A percentile compares a stretch with the other conserved stretches of the same genome.
Conservation (phyloP, 2,797 vertebrate species). For the Phylloscopus collybita region DNA sequence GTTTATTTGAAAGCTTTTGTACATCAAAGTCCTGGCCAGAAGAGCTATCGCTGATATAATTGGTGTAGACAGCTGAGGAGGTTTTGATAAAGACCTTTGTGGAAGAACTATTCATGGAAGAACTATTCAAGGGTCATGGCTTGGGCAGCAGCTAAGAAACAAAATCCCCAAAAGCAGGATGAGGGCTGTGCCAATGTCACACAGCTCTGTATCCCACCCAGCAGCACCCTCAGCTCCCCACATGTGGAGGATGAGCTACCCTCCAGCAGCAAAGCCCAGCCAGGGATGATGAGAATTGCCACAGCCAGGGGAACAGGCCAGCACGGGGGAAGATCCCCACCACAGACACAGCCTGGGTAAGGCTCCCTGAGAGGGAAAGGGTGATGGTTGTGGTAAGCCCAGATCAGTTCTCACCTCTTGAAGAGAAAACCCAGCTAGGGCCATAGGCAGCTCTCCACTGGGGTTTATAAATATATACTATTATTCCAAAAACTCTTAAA, state of each 20-base stretch:
- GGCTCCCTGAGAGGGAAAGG: background rate
- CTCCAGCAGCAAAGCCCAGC: background rate
- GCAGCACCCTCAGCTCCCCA: background rate
- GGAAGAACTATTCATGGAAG: background rate
- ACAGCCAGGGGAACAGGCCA: background rate
- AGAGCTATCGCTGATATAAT: background rate
- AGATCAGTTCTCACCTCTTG: background rate
- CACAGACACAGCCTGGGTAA: background rate
- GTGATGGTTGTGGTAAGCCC: background rate
- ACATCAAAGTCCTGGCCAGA: background rate
- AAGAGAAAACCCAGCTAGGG: background rate
- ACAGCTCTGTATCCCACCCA: accelerated
- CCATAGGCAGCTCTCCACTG: background rate
- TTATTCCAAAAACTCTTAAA: background rate
- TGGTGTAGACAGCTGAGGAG: background rate
- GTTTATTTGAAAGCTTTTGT: constrained; percentile 3
- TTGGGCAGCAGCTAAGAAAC: background rate
- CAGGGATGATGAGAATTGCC: accelerated
- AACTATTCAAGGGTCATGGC: background rate
- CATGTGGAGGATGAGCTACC: accelerated
- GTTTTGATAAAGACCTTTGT: background rate
- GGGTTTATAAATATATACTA: background rate
- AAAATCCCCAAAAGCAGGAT: background rate
- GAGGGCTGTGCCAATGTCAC: background rate
- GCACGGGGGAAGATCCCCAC: accelerated